These are phyloP conservation scores for Telmatochromis sp. DNA, from an alignment of 2,113 vertebrate genomes.

Conservation along the genomic window DNA sequence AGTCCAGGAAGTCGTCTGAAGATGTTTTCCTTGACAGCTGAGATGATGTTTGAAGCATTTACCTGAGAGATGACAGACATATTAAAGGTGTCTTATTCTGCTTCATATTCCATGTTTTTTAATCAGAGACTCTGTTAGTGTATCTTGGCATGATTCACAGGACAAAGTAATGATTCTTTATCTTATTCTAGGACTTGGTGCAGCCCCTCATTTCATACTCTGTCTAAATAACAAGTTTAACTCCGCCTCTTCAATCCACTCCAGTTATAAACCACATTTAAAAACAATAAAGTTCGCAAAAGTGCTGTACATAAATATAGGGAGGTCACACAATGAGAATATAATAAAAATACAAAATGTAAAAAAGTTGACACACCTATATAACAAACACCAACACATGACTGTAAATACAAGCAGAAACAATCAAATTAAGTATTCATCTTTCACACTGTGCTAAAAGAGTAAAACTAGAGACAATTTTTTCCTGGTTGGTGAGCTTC, in stretches of 20 bases:
- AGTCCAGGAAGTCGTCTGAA: constrained; percentile 48
- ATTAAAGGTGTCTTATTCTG: not conserved
- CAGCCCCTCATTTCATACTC: not conserved
- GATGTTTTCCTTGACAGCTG: not conserved
- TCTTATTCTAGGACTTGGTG: not conserved
- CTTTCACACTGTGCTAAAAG: not conserved
- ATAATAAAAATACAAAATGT: not conserved
- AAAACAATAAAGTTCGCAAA: not conserved
- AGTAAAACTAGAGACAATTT: not conserved
- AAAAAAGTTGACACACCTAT: not conserved
- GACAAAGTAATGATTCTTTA: not conserved
- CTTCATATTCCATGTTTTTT: not conserved
- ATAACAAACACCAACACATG: not conserved
- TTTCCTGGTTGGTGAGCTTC: not conserved
- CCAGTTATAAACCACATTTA: not conserved
- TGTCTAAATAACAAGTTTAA: accelerated
- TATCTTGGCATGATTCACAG: not conserved
- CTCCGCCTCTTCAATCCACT: accelerated
- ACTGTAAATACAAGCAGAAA: not conserved
- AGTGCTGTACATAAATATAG: not conserved
- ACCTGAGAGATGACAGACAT: not conserved
- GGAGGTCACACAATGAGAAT: not conserved
- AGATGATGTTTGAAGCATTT: not conserved
- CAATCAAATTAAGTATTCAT: not conserved
- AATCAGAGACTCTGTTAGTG: not conserved